Base-by-base conservation (phyloP, 2,888 invertebrate species). In the Rhamnusium bicolor region DNA sequence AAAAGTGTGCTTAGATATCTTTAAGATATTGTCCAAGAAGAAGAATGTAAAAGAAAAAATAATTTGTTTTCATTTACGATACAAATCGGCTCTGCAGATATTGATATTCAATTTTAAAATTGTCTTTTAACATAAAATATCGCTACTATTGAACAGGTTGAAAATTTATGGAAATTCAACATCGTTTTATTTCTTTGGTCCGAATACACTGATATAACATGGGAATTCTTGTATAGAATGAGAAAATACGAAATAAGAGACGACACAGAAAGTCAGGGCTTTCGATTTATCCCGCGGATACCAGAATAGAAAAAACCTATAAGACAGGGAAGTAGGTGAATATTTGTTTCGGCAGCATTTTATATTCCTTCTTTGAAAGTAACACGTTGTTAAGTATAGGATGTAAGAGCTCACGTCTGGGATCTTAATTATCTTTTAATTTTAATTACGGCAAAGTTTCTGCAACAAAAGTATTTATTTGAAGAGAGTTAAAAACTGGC, bases 171-270 rank as follows among this genome's bases (percentile, higher is more conserved):
- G 71, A 71, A 74, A 74, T 74, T 78, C 74, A 47, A 66, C 73
- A 19, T 73, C 76, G 76, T 74, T 71, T 62, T 69, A 75, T 71
- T 75, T 72, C 73, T 67, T 70, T 63, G 65, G 67, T 72, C 69
- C 72, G 71, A 68, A 74, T 71, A 71, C 69, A 71, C 56, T 69
- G 73, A 74, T 72, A 73, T 71, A 73, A 75, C 77, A 77, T 73
- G 77, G 72, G 77, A 77, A 77, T 77, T 77, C 74, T 73, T 73
- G 74, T 69, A 69, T 53, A 60, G 69, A 73, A 75, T 60, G 71
- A 69, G 73, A 73, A 73, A 75, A 73, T 73, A 67, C 49, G 71
- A 61, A 69, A 71, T 69, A 60, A 46, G 62, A 62, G 62, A 49
- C 54, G 71, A 21, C 54, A 32, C 40, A 58, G 51, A 62, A 63